A percentile compares a stretch with the other conserved stretches of the same genome.
phyloP scores from a whole-genome alignment of 2,888 invertebrate genomes.

The Hecatera dysodea region DNA sequence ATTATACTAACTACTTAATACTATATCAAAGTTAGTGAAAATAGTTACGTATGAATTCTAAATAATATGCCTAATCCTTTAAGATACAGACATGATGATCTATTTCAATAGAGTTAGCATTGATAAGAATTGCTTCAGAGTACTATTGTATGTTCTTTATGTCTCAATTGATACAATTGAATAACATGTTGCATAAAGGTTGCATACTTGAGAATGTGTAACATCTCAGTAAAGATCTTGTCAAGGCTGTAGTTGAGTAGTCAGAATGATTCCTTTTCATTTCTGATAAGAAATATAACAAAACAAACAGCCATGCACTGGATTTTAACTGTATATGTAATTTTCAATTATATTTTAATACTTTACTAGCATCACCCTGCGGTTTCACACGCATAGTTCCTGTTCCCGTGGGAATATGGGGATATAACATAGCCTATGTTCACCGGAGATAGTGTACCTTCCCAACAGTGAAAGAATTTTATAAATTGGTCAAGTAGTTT shows the following conservation, averaged over 20 bases:
- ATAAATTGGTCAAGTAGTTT: no score
- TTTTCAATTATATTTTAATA: background rate
- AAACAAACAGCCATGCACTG: background rate
- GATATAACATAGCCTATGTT: no score
- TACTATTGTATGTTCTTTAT: slow-evolving; percentile 19
- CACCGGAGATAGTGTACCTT: no score
- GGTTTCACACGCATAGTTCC: no score
- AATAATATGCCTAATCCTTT: background rate
- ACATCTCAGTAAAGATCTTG: slow-evolving; percentile 7
- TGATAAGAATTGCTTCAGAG: slow-evolving; percentile 23
- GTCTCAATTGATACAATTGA: slow-evolving; percentile 47
- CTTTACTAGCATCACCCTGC: no score
- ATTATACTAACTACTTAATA: no score
- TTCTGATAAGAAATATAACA: background rate
- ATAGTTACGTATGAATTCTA: no score
- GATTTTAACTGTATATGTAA: background rate
- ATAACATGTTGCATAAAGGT: slow-evolving; percentile 28
- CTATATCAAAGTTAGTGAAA: no score
- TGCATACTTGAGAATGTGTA: slow-evolving; percentile 1
- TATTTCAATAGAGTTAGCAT: background rate
- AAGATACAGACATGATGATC: background rate
- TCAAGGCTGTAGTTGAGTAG: background rate
- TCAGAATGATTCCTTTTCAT: background rate
- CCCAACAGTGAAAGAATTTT: no score
- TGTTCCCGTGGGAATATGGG: no score